Base-by-base conservation (phyloP, 2,797 vertebrate species). In the Neopelma chrysocephalum region DNA sequence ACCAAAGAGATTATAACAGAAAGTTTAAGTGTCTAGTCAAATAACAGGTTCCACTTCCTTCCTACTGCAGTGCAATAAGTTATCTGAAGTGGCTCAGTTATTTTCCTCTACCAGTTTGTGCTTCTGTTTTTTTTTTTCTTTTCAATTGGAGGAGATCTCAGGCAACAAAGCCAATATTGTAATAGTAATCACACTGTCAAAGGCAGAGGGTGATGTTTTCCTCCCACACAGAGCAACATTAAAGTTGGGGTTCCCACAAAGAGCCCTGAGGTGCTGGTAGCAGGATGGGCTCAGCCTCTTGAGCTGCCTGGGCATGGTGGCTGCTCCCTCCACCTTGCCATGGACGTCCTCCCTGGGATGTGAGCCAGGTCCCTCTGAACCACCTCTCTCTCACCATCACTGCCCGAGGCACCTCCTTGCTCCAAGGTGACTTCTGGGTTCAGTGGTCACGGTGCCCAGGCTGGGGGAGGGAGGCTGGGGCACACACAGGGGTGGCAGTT, bases 401-500 rank as follows among this genome's bases (percentile, higher is more conserved):
- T n/a, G 43, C 32, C 65, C 57, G 23, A n/a, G 32, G 25, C 9
- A 11, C 21, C 34, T 34, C 29, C 48, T 29, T 20, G 12, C 6
- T 27, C 36, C 2, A 1, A 1, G 5, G 6, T 61, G 36, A 2
- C 32, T 61, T 38, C 26, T 36, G 51, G 14, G 21, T 40, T 27
- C 26, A 16, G 68, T 3, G 36, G 9, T 11, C 10, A 4, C 4
- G 11, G 23, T 22, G 26, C 15, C 27, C 16, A 29, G 47, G 61
- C 40, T 43, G 53, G 8, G 29, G 15, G 32, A 32, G 9, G 50
- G 38, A 84, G 47, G 31, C 29, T 12, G 23, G 27, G 51, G 18
- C 23, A 6, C 4, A 3, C 0, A 1, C 13, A 6, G 9, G 2
- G 11, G 27, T 12, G 50, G 14, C 38, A 7, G 15, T 25, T 73